Evolutionary conservation across 1,140 invertebrate species (phyloP).

Genomic region (Plutomurus gul): DNA sequence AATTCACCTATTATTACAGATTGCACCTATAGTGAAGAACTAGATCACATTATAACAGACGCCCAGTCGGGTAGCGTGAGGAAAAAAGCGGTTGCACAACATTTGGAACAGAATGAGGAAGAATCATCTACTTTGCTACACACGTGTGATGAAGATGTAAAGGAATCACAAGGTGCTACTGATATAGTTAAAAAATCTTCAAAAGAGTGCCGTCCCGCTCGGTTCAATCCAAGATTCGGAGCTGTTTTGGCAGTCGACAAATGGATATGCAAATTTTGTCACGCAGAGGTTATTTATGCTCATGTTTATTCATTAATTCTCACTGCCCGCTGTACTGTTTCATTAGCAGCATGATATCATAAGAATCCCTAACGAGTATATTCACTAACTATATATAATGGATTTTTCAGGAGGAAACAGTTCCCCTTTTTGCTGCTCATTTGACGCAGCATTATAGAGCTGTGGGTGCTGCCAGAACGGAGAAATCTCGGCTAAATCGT

Average conservation of each 20-base stretch:
- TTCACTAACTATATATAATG: not conserved
- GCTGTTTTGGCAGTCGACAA: conserved; percentile 31
- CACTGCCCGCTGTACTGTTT: not conserved
- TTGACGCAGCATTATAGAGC: conserved; percentile 56
- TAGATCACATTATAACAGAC: no score
- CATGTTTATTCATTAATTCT: no score
- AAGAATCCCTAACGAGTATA: no score
- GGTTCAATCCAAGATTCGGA: not conserved
- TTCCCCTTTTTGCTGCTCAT: conserved; percentile 55
- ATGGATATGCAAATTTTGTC: conserved; percentile 47
- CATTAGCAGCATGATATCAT: not conserved
- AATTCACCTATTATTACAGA: no score
- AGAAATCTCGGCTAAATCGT: conserved; percentile 29
- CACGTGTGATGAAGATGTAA: no score
- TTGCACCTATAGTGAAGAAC: no score
- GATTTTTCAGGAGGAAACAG: not conserved
- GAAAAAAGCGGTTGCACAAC: not conserved
- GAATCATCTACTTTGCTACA: not conserved
- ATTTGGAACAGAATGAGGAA: not conserved
- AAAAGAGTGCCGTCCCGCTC: no score
- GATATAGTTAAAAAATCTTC: not conserved
- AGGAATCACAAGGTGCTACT: not conserved
- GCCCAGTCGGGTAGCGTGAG: not conserved
- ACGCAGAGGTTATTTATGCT: conserved; percentile 1
- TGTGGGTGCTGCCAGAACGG: conserved; percentile 44